Base-by-base conservation (phyloP, 1,140 invertebrate species). In the Physella acuta region DNA sequence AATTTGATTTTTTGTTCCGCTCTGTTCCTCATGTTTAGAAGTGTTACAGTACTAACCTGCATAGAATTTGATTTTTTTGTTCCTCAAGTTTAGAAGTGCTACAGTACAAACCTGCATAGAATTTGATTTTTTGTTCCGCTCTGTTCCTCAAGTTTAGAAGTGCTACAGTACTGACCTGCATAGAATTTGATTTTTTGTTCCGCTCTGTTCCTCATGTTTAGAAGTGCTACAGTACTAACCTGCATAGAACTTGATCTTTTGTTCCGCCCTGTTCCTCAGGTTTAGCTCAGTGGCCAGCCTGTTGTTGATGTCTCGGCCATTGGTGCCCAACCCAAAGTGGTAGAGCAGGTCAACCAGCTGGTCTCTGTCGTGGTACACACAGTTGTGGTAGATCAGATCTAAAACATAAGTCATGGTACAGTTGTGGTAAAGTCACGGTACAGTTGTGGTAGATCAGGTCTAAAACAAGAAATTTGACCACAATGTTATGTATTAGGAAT, bases 281-380 rank as follows among this genome's bases (percentile, higher is more conserved):
- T 65, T 30, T 3, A 56, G 52, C 11, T 58, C 53, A 16, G 2
- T 55, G 30, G 51, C 28, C 52, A 66, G 33, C 34, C 64, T 20
- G 11, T 28, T 28, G 17, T 34, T 49, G 1, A 33, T 20, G 51
- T 65, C 49, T 11, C 49, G 16, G 16, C 20, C 31, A 20, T 36
- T 34, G 2, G 44, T 2, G 28, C 37, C 20, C 0, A 66, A 17
- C 1, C 64, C 64, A 56, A 66, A 66, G 33, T 55, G 14, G 34
- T 56, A 56, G 1, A 66, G 26, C 3, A 66, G 51, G 31, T 66
- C 52, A 1, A 66, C 31, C 31, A 66, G 36, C 64, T 20, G 28
- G 24, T 66, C 64, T n/a, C 3, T 36, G 53, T 51, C 34, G n/a
- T 56, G 24, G 26, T 37, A 56, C 20, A 56, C 16, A 30, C 31